Base-by-base conservation (phyloP, 2,113 vertebrate species). In the Zapornia atra region DNA sequence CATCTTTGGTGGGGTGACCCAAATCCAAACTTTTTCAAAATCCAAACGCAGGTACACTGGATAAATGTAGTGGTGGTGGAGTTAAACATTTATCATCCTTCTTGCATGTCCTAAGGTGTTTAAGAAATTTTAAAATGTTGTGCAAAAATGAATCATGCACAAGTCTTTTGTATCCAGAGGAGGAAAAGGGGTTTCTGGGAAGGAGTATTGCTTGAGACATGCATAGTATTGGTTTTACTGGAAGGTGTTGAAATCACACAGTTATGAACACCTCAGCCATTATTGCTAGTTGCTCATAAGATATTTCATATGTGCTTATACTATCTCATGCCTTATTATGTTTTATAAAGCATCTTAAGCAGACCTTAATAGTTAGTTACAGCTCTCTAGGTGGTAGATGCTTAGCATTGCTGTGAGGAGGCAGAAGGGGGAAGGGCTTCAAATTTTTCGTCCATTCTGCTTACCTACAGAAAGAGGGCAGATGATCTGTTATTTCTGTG, bases 391-490 rank as follows among this genome's bases (percentile, higher is more conserved):
- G 86, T 95, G 92, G 88, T 94, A 93, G 92, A 91, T 95, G 50
- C 44, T 70, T 95, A 92, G 95, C 83, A 12, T 44, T 22, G 36
- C 40, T 24, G 15, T 73, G 86, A 82, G 44, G 71, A 77, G 85
- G 87, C 7, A 46, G 75, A 80, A 24, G 6, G 71, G 81, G 81
- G 81, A 92, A 77, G 77, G 65, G 75, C 56, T 82, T 63, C 11
- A 44, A 97, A 98, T 98, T 98, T 87, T 76, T 60, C n/a, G 53
- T 87, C 6, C 19, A 70, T 82, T 86, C 46, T 16, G 4, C 68
- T 79, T 90, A 20, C 16, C 60, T 60, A 5, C 51, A 59, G 59
- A 88, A 79, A 56, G 48, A 2, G 42, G 26, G 38, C 36, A 81
- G 78, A n/a, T 83, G 63, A 86, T 24, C 31, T 88, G 0, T 82